Base-by-base conservation (phyloP, 2,888 invertebrate species). In the Chesias legatella region DNA sequence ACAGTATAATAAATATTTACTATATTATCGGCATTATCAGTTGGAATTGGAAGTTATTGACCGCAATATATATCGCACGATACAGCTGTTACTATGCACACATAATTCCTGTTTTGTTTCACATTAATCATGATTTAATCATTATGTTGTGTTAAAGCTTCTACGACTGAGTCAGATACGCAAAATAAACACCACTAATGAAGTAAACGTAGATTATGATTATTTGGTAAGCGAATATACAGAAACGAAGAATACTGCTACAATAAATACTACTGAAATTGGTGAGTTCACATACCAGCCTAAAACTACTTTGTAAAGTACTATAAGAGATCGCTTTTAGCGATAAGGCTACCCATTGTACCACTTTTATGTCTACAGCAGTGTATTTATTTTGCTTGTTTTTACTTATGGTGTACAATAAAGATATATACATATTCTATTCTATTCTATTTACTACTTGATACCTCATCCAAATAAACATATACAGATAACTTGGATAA, bases 51-150 rank as follows among this genome's bases (percentile, higher is more conserved):
- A 32, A 38, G 35, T 35, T 33, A 41, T 42, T 50, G 32, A 49
- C 48, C 33, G 33, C 45, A 22, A 37, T 28, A 27, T 27, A 33
- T 7, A 24, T 24, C 13, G 6, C 30, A 42, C 20, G 31, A 40
- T 23, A 50, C 51, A 48, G 33, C 34, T 43, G 51, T 49, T 29
- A 7, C 32, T 37, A 22, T 10, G 34, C 29, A 44, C 33, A 36
- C 32, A 40, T 26, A 36, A 10, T n/a, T n/a, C n/a, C 17, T 30
- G 23, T 36, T 31, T 17, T 36, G 26, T 9, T 26, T 34, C 8
- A 27, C 31, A 13, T 31, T 24, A 22, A 25, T 10, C 24, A 7
- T 33, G 29, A 25, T 30, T 39, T 23, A 10, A 13, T 21, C 13
- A 5, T 28, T 35, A 33, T 20, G 13, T 3, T 17, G 5, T 17